Conservation (phyloP, 1,140 invertebrate genomes). For the Aphaenogaster rudis region DNA sequence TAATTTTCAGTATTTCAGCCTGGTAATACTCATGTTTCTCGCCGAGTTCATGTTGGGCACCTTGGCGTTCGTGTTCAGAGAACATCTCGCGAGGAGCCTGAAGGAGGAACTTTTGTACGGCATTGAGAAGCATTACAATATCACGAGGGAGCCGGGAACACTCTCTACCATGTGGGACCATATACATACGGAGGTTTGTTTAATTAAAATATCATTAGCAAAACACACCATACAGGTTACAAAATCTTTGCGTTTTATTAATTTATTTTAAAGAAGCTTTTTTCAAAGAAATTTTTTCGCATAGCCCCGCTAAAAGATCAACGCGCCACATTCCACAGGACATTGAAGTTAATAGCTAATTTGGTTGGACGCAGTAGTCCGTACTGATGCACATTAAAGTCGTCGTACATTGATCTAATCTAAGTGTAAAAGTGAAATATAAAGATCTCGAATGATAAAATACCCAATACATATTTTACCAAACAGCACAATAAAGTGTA, state of each 20-base stretch:
- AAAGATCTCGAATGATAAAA: no score
- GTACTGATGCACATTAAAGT: no score
- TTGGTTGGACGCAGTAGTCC: no score
- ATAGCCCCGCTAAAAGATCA: neutral
- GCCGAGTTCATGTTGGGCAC: slow-evolving; percentile 93
- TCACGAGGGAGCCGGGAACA: slow-evolving; percentile 88
- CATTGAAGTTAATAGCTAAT: neutral
- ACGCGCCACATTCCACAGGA: neutral
- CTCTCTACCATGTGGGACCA: slow-evolving; percentile 91
- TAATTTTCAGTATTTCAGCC: slow-evolving; percentile 92
- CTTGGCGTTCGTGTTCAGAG: slow-evolving; percentile 92
- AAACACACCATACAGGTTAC: neutral
- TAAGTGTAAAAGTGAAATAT: no score
- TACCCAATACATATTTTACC: no score
- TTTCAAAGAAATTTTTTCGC: neutral
- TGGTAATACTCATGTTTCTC: slow-evolving; percentile 93
- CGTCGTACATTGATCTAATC: no score
- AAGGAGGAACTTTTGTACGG: slow-evolving; percentile 90
- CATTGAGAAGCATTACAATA: slow-evolving; percentile 91
- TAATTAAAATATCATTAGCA: neutral
- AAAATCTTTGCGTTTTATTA: neutral
- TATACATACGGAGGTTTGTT: slow-evolving; percentile 90
- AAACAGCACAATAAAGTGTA: no score
- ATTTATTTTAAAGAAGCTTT: neutral
- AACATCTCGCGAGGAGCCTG: slow-evolving; percentile 89